Base-by-base conservation (phyloP, 1,140 invertebrate species). In the Papilio helenus region DNA sequence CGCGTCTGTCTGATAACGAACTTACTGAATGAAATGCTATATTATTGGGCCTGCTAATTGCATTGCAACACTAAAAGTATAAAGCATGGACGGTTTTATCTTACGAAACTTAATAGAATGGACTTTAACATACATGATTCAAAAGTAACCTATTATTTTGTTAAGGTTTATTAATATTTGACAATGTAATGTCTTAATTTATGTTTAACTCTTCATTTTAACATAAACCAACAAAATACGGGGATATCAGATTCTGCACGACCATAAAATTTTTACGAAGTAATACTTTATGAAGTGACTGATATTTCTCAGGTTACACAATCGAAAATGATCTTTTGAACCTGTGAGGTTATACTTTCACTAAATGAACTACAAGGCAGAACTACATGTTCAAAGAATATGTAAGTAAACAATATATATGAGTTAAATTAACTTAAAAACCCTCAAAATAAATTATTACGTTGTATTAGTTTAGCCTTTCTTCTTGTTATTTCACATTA, bases 1-100 rank as follows among this genome's bases (percentile, higher is more conserved):
- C 83, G 84, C 84, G 82, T 86, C 83, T 79, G 85, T 82, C 84
- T 80, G 79, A 78, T 89, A 86, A 87, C 84, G 83, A 86, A 84
- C 61, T 71, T 71, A 26, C 79, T 79, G 65, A 81, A 84, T 61
- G 76, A 80, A 82, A 81, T 81, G 81, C 82, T 74, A 79, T 80
- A 72, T 84, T 81, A 80, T 83, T 23, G 76, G 80, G 81, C 79
- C 79, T 81, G 76, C 55, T 84, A 82, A 81, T 73, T 82, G 73
- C 71, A 79, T 76, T 80, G 61, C 68, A 76, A 18, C 65, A 79
- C 39, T 39, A 61, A 39, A 39, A 39, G 16, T 72, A 73, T 51
- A 61, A 51, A 68, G 76, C 61, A 68, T 58, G 29, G 82, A 55
- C 23, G 72, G 42, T 42, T 18, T 73, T 73, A 73, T 73, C 72